Conservation (phyloP, 2,113 vertebrate genomes). For the Pterocles orientalis region DNA sequence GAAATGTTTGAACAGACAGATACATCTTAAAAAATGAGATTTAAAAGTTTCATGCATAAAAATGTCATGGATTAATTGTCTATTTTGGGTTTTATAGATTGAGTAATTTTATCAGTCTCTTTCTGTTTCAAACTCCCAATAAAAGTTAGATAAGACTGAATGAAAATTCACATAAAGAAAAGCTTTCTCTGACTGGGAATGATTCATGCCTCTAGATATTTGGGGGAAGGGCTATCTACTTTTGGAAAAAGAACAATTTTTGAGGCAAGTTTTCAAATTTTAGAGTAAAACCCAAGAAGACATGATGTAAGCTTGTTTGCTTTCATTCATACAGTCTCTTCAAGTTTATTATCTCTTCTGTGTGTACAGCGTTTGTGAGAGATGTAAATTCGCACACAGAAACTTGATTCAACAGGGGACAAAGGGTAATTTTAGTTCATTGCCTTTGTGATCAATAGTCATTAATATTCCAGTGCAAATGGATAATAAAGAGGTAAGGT, state of each 20-base stretch:
- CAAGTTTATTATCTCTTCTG: neutral
- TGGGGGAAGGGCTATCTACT: neutral
- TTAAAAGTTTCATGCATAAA: neutral
- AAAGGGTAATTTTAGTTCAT: neutral
- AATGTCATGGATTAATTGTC: neutral
- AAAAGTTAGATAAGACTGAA: neutral
- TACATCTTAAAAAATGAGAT: neutral
- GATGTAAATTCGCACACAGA: neutral
- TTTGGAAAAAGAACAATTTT: neutral
- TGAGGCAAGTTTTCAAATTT: neutral
- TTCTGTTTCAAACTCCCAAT: neutral
- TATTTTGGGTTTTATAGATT: neutral
- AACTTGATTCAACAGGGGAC: neutral
- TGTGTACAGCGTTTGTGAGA: neutral
- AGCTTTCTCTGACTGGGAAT: neutral
- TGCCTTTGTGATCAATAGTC: neutral
- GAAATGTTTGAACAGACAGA: neutral
- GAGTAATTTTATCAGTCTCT: neutral
- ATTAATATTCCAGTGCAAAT: neutral
- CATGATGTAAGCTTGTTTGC: neutral
- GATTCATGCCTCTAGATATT: neutral
- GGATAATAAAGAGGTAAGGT: neutral
- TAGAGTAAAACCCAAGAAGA: neutral
- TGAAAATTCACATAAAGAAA: neutral
- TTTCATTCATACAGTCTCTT: neutral